Evolutionary conservation across 2,888 invertebrate species (phyloP).

Genomic region (Eulithis testata): DNA sequence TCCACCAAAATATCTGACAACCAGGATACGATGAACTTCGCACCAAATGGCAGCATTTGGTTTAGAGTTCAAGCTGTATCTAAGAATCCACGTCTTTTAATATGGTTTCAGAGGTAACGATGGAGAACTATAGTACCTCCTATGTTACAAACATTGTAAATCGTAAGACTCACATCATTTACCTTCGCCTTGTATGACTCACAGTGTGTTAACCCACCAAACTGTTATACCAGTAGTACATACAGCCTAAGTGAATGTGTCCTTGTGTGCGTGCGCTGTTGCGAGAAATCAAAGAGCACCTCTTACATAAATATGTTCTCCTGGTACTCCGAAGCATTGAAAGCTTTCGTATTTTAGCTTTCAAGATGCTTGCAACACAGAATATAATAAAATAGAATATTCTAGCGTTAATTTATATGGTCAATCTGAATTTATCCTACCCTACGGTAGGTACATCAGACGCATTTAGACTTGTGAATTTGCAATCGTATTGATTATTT

Average conservation of each 20-base stretch:
- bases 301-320: conserved; percentile 39
- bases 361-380: conserved; percentile 7
- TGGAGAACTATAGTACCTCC: too few species aligned
- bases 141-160: conserved; percentile 17
- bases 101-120: too few species aligned
- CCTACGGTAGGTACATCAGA: neutral
- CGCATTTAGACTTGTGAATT: neutral
- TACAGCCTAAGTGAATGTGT: conserved; percentile 39
- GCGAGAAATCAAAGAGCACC: conserved; percentile 40
- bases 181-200: conserved; percentile 66
- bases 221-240: conserved; percentile 38
- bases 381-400: neutral
- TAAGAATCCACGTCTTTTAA: too few species aligned
- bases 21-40: too few species aligned
- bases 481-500: conserved; percentile 45
- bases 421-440: neutral
- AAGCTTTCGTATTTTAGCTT: conserved; percentile 38
- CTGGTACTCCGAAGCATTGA: conserved; percentile 40
- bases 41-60: too few species aligned
- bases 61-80: too few species aligned
- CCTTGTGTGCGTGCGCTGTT: conserved; percentile 41
- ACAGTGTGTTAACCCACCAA: conserved; percentile 67
- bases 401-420: too few species aligned
- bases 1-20: too few species aligned
- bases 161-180: conserved; percentile 42